These are phyloP conservation scores for Neosilurus hyrtlii DNA, from an alignment of 2,797 vertebrate species.

Conservation along the genomic window DNA sequence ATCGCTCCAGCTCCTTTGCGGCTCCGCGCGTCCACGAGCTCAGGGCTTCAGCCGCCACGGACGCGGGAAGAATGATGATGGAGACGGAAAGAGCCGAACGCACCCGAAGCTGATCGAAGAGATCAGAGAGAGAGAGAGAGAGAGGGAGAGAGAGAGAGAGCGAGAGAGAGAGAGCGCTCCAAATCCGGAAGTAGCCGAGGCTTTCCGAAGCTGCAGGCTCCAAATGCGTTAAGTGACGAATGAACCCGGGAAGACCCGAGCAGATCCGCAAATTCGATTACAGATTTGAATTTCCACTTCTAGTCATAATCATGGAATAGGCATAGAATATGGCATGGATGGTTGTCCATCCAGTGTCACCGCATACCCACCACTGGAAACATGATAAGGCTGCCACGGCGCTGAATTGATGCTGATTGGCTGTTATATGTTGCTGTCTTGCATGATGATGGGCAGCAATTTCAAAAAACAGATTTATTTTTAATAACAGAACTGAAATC, in stretches of 20 bases:
- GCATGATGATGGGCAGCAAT: too few relatives aligned
- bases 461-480: too few relatives aligned
- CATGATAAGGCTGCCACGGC: too few relatives aligned
- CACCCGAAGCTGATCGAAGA: slow-evolving; percentile 26
- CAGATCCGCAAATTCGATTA: neutral
- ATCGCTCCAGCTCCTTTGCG: slow-evolving; percentile 55
- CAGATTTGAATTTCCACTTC: too few relatives aligned
- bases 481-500: too few relatives aligned
- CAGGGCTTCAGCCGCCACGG: slow-evolving; percentile 57
- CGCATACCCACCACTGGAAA: too few relatives aligned
- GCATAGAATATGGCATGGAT: too few relatives aligned
- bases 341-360: too few relatives aligned
- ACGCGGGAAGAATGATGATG: slow-evolving; percentile 64
- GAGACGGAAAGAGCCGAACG: slow-evolving; percentile 58
- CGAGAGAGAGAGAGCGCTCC: neutral
- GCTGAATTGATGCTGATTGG: too few relatives aligned
- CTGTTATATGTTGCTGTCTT: too few relatives aligned
- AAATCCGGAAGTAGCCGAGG: neutral
- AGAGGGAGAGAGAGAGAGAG: too few relatives aligned
- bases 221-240: neutral
- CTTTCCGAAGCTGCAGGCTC: neutral
- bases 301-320: too few relatives aligned
- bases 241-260: neutral
- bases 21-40: slow-evolving; percentile 63
- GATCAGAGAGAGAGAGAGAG: neutral